Conservation (phyloP, 2,113 vertebrate genomes). For the Trachemys scripta region DNA sequence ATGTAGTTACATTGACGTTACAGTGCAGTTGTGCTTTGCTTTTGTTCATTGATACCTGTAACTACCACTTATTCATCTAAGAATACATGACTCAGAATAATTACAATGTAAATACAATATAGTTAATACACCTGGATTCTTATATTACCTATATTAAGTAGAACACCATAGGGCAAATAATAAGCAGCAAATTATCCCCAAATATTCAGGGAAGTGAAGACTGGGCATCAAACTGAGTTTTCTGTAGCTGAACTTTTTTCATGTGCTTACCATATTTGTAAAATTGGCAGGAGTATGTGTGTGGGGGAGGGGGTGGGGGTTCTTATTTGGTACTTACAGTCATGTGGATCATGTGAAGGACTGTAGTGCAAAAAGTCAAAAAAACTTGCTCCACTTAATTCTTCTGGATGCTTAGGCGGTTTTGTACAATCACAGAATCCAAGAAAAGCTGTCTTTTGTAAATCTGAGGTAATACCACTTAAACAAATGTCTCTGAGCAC, state of each 20-base stretch:
- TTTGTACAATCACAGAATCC: conserved; percentile 41
- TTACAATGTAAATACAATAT: neutral
- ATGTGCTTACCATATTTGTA: neutral
- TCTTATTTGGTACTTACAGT: conserved; percentile 36
- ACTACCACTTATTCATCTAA: neutral
- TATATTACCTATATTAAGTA: neutral
- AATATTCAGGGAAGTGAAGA: neutral
- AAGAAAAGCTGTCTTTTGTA: conserved; percentile 57
- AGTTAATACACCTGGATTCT: neutral
- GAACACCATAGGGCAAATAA: neutral
- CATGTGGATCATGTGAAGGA: conserved; percentile 25
- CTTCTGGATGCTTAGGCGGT: neutral
- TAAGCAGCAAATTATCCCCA: neutral
- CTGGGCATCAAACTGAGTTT: neutral
- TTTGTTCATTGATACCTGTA: neutral
- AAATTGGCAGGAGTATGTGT: neutral
- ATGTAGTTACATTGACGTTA: neutral
- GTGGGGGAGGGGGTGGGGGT: no score
- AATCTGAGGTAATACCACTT: conserved; percentile 40
- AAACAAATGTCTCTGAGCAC: conserved; percentile 64
- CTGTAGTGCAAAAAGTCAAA: conserved; percentile 60
- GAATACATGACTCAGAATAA: neutral
- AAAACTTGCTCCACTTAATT: conserved; percentile 40
- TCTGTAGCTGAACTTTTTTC: neutral
- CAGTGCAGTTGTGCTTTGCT: neutral